phyloP scores from a whole-genome alignment of 2,888 invertebrate species.

The Cerceris ruficornis region DNA sequence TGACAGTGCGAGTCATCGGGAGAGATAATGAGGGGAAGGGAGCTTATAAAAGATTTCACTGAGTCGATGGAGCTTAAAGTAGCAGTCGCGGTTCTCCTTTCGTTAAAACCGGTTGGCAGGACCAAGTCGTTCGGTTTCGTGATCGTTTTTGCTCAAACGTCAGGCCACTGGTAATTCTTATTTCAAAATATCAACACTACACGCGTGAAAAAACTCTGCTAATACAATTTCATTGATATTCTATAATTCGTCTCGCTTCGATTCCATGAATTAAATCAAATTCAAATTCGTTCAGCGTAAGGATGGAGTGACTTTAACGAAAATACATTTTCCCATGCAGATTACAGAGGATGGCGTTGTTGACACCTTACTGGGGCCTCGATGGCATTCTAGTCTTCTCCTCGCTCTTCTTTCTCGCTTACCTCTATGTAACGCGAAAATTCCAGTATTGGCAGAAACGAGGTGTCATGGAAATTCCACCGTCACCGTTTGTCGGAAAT shows the following conservation, averaged over 20 bases:
- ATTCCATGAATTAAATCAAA: background rate
- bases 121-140: too few species aligned
- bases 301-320: background rate
- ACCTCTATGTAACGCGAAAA: conserved; percentile 72
- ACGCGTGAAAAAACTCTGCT: too few species aligned
- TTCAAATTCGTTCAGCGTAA: background rate
- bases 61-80: too few species aligned
- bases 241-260: background rate
- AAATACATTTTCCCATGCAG: background rate
- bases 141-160: too few species aligned
- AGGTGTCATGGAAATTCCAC: conserved; percentile 77
- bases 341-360: conserved; percentile 60
- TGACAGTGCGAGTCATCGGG: too few species aligned
- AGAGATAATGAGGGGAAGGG: too few species aligned
- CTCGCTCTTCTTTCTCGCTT: conserved; percentile 46
- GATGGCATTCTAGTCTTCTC: conserved; percentile 63
- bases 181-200: too few species aligned
- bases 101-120: too few species aligned
- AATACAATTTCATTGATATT: background rate
- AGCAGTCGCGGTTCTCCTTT: too few species aligned
- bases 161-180: too few species aligned
- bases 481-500: conserved; percentile 81
- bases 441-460: conserved; percentile 78
- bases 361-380: conserved; percentile 67
- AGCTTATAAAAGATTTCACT: too few species aligned